Conservation (phyloP, 2,888 invertebrate species). For the Eupithecia inturbata region DNA sequence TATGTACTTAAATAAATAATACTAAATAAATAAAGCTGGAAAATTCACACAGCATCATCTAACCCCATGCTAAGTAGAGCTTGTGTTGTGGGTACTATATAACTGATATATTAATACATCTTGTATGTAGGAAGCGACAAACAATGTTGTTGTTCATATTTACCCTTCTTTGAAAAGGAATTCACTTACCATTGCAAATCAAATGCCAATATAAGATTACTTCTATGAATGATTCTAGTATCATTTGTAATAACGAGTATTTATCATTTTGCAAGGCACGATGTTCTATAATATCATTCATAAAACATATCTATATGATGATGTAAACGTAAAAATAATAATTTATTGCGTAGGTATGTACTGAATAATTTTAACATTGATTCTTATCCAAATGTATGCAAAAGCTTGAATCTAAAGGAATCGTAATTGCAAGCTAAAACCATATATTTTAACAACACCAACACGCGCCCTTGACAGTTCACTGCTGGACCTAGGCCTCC, state of each 20-base stretch:
- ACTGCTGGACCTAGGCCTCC: not conserved
- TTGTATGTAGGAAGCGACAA: not conserved
- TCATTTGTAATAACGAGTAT: slow-evolving; percentile 3
- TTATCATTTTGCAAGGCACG: slow-evolving; percentile 18
- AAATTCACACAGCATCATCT: no score
- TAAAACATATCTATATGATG: not conserved
- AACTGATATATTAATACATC: no score
- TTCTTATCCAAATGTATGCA: not conserved
- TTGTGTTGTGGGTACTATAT: no score
- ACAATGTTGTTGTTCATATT: not conserved
- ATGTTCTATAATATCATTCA: not conserved
- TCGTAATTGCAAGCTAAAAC: not conserved
- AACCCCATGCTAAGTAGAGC: no score
- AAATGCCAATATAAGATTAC: slow-evolving; percentile 19
- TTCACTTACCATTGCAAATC: slow-evolving; percentile 8
- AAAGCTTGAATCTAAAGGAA: not conserved
- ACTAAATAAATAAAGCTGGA: no score
- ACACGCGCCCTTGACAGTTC: not conserved
- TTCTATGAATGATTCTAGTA: not conserved
- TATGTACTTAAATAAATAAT: not conserved
- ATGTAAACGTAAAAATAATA: not conserved
- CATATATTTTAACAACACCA: not conserved
- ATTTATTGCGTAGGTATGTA: not conserved
- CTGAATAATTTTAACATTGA: not conserved
- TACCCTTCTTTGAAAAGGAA: slow-evolving; percentile 15